Conservation (phyloP, 2,797 vertebrate species). For the Paedocypris micromegethes region DNA sequence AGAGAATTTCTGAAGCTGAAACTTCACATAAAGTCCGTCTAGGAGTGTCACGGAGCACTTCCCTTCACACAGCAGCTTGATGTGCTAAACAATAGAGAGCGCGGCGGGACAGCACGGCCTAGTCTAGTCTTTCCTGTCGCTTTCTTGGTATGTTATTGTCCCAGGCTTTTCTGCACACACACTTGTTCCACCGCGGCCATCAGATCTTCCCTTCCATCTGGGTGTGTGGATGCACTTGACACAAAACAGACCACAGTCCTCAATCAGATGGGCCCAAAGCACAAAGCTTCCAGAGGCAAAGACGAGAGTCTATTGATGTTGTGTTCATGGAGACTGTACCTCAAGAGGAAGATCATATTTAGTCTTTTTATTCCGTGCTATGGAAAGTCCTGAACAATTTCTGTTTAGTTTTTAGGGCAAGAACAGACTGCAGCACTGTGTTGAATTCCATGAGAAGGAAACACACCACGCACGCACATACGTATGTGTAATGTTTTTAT, state of each 20-base stretch:
- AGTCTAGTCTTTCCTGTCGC: constrained; percentile 8
- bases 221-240: neutral
- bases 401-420: too few species aligned
- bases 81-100: constrained; percentile 40
- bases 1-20: constrained; percentile 36
- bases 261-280: constrained; percentile 5
- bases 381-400: constrained; percentile 1
- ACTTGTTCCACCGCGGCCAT: neutral
- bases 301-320: constrained; percentile 24
- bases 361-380: constrained; percentile 11
- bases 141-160: constrained; percentile 40
- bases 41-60: constrained; percentile 22
- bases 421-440: too few species aligned
- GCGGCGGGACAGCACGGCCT: constrained; percentile 21
- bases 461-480: too few species aligned
- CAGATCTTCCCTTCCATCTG: constrained; percentile 14
- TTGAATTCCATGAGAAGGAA: too few species aligned
- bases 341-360: constrained; percentile 24
- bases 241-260: constrained; percentile 24
- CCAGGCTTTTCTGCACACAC: constrained; percentile 7
- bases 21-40: constrained; percentile 6
- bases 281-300: constrained; percentile 40
- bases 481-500: too few species aligned
- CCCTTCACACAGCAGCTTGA: constrained; percentile 40
- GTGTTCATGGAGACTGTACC: constrained; percentile 22